Base-by-base conservation (phyloP, 2,797 vertebrate genomes). In the Catamblyrhynchus diadema region DNA sequence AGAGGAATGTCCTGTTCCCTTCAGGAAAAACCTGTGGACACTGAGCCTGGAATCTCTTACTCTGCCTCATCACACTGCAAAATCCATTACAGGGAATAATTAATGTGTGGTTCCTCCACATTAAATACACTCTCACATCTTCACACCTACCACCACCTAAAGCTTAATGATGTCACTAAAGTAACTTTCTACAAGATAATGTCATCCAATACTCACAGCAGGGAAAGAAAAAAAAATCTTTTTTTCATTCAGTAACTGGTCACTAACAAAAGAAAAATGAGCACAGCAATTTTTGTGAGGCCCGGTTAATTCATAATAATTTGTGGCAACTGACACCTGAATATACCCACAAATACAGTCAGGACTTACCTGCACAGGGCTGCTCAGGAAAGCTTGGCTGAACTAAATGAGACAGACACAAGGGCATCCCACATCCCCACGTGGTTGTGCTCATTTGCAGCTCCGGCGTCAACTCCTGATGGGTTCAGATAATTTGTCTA, bases 401-500 rank as follows among this genome's bases (percentile, higher is more conserved):
- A 70, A 41, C 21, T 19, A 50, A 74, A 21, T 5, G 45, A 37
- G 67, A 12, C 48, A 15, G 56, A 77, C 65, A 35, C 12, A 27
- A 56, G 82, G 60, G 20, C 0, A 17, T 27, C 57, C 13, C 72
- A 86, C 57, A 39, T 22, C 44, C 50, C 85, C 82, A 2, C 18
- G 83, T 59, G 93, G 75, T 1, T 86, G 72, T 30, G 64, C 87
- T 91, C 95, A 86, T 54, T 57, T 44, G 30, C 93, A 71, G 81
- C 45, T 37, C 65, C 1, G 13, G 62, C 0, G 23, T 27, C 47
- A 3, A 7, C 4, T 42, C 32, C 0, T 14, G 60, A 80, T 5
- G 61, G 65, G 69, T 30, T 81, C 73, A 72, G 28, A n/a, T 84
- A 44, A 90, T 93, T 94, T 91, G 91, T 66, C 82, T 95, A 45